Evolutionary conservation across 2,113 vertebrate genomes (phyloP), one percentile per base, ranked within the genome.

Genomic region (Cololabis saira): DNA sequence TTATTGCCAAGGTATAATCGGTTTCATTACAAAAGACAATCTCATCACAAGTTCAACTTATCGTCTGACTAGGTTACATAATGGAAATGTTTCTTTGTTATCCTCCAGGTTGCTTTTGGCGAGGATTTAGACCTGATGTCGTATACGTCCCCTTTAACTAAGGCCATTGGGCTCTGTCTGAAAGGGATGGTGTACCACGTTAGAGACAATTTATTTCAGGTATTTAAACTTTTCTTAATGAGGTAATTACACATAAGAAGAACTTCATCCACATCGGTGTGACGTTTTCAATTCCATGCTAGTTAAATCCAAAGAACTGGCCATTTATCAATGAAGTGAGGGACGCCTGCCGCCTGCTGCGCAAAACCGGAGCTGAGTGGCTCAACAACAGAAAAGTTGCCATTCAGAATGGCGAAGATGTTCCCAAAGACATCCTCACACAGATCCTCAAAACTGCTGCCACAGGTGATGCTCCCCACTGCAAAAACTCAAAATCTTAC

Each of bases 341-440:
- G 51, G 90, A 95, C 37, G 91, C 94, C 0, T 51, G 93, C 50
- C 83, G 41, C 30, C 85, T 98, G 1, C 90, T 98, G 61, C 95
- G 95, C 16, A 78, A 13, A 21, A 94, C 94, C 2, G 97, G 93
- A 43, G 91, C 92, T 59, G 75, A 93, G 60, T 97, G 95, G 90
- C 90, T 98, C 37, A 62, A 91, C 9, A 52, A 79, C 4, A 93
- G 97, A 67, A 93, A 87, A 19, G 83, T 87, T 30, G 94, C 93
- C 44, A 87, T 98, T 10, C 66, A 72, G 76, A 89, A 88, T 0
- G 93, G 92, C 0, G 95, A 95, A 5, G 91, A 94, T 0, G 84
- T 89, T 1, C 92, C 95, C 0, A 54, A 90, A 0, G 97, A 98
- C 85, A 96, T 98, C 69, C 95, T 98, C 17, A 96, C 95, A 0